Percentiles rank a stretch among this genome's conserved stretches.
Conservation (phyloP, 2,797 vertebrate genomes). For the Heterohyrax brucei region DNA sequence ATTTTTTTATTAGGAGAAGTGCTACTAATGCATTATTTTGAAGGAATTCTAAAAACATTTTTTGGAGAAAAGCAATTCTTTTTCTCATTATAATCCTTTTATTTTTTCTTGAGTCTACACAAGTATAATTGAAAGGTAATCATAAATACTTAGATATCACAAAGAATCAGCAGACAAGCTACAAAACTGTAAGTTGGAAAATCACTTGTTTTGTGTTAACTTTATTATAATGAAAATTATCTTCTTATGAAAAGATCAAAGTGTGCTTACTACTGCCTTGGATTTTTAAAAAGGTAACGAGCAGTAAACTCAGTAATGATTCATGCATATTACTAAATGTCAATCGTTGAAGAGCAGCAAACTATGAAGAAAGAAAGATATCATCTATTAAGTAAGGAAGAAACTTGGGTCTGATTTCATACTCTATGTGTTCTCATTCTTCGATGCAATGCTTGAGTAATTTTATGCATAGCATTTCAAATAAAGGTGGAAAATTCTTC, state of each 20-base stretch:
- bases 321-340: conserved; percentile 88
- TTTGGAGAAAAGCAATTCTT: neutral
- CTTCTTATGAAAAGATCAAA: conserved; percentile 88
- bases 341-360: conserved; percentile 83
- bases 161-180: conserved; percentile 69
- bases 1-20: neutral
- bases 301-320: conserved; percentile 90
- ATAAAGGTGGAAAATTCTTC: conserved; percentile 84
- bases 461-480: conserved; percentile 87
- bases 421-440: conserved; percentile 84
- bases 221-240: conserved; percentile 88
- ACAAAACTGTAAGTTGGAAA: conserved; percentile 83
- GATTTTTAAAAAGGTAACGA: conserved; percentile 89
- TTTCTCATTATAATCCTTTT: neutral
- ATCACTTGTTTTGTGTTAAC: conserved; percentile 86
- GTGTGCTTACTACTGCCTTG: conserved; percentile 79
- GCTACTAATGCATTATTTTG: neutral
- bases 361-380: conserved; percentile 75
- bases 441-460: conserved; percentile 85
- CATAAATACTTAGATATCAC: conserved; percentile 78
- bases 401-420: conserved; percentile 86
- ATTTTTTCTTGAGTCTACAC: conserved; percentile 62
- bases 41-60: neutral
- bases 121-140: conserved; percentile 84
- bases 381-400: conserved; percentile 73